Percentiles rank a stretch among this genome's conserved stretches.
Conservation (phyloP, 2,888 invertebrate species). For the Hoplodrina blanda region DNA sequence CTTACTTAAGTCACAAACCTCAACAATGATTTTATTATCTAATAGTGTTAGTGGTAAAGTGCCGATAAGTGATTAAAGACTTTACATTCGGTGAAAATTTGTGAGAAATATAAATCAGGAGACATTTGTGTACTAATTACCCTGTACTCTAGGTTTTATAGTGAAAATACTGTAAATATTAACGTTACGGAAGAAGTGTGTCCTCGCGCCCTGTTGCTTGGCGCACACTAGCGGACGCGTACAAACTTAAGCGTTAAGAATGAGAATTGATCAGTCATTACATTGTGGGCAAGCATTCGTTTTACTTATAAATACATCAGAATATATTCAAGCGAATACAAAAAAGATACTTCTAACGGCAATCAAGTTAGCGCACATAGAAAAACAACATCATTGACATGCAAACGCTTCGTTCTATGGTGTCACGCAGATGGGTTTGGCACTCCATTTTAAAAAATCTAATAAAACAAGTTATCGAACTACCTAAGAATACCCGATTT, state of each 20-base stretch:
- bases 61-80: constrained; percentile 87
- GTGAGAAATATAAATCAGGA: constrained; percentile 86
- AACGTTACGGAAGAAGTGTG: constrained; percentile 74
- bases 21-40: constrained; percentile 85
- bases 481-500: constrained; percentile 87
- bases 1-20: constrained; percentile 84
- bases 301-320: constrained; percentile 75
- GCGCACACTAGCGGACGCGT: constrained; percentile 66
- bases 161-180: constrained; percentile 82
- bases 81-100: constrained; percentile 85
- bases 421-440: constrained; percentile 78
- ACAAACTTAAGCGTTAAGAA: constrained; percentile 70
- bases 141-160: constrained; percentile 90
- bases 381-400: constrained; percentile 71
- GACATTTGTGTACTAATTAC: constrained; percentile 88
- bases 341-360: constrained; percentile 59
- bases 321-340: constrained; percentile 64
- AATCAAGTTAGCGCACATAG: constrained; percentile 66
- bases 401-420: constrained; percentile 71
- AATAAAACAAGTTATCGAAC: constrained; percentile 86
- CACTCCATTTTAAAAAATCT: constrained; percentile 85
- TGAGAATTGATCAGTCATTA: constrained; percentile 83
- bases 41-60: constrained; percentile 82
- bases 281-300: constrained; percentile 84
- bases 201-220: constrained; percentile 55